Base-by-base conservation (phyloP, 2,888 invertebrate species). In the Teleogryllus oceanicus region DNA sequence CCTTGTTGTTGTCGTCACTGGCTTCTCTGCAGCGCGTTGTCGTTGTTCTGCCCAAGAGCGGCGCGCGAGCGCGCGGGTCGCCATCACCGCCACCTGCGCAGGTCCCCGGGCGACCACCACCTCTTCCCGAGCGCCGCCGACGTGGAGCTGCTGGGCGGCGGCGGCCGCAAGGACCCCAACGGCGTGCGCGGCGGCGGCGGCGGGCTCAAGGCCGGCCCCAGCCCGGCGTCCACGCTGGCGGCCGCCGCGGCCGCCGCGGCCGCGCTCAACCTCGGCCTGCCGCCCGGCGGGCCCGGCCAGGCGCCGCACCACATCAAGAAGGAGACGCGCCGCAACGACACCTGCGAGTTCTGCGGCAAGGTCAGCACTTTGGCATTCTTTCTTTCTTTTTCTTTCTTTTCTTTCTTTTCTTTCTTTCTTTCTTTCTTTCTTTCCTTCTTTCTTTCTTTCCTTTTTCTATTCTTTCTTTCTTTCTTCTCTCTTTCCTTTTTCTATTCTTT, bases 301-400 rank as follows among this genome's bases (percentile, higher is more conserved):
- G 83, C 82, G 50, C 78, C 83, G 75, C 83, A 82, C 50, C 83
- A 84, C 76, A 81, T 93, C 79, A 93, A 96, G 85, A 92, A 94
- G 83, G 96, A 96, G 86, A 91, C 92, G 62, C 91, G 95, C 18
- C 90, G 97, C 16, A 97, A 97, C 87, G 97, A 97, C 86, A 97
- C 98, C 1, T 98, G 98, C 87, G 98, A 98, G 86, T 98, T 91
- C 86, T 98, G 98, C 87, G 98, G 98, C 74, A 96, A 96, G 87
- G 62, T 62, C 16, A 62, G 62, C 16, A 37, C 37, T 5, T 8
- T 37, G 37, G 5, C 37, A 0, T 37, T 37, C 2, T 2, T 2
- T 0, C 24, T 2, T 37, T 2, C 24, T 37, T 2, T 2, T 3
- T 37, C 2, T 2, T 0, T 37, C 2, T 37, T 4, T 37, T 37